Evolutionary conservation across 2,888 invertebrate species (phyloP).

Genomic region (Anarsia innoxiella): DNA sequence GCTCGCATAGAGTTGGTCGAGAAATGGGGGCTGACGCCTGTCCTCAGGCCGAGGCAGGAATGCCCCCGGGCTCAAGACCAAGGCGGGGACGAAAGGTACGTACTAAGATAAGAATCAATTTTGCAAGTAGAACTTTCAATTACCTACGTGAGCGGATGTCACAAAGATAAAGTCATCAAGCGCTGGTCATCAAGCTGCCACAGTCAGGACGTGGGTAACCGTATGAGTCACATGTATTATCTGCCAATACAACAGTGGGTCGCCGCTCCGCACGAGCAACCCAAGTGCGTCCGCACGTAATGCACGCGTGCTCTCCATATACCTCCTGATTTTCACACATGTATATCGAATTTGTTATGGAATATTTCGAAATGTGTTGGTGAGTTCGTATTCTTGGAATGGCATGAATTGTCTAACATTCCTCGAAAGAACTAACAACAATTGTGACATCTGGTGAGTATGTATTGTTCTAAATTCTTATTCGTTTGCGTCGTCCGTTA

Average conservation of each 20-base stretch:
- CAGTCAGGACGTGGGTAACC: slow-evolving; percentile 44
- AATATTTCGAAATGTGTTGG: slow-evolving; percentile 67
- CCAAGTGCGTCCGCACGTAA: slow-evolving; percentile 28
- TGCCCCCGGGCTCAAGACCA: slow-evolving; percentile 87
- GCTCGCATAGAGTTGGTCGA: slow-evolving; percentile 98
- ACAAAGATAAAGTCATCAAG: slow-evolving; percentile 15
- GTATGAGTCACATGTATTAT: slow-evolving; percentile 36
- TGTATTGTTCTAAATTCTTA: neutral
- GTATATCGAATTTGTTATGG: slow-evolving; percentile 40
- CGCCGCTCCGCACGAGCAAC: slow-evolving; percentile 20
- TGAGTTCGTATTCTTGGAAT: slow-evolving; percentile 51
- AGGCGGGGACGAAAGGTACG: slow-evolving; percentile 82
- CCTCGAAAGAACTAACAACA: slow-evolving; percentile 2
- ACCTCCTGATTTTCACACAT: slow-evolving; percentile 21
- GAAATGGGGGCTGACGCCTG: slow-evolving; percentile 99
- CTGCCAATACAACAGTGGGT: slow-evolving; percentile 21
- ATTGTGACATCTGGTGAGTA: neutral
- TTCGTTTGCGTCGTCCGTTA: too few relatives aligned
- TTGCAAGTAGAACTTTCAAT: neutral
- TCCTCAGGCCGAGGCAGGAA: slow-evolving; percentile 97
- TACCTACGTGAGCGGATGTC: neutral
- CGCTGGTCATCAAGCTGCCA: slow-evolving; percentile 39
- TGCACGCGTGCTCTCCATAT: slow-evolving; percentile 26
- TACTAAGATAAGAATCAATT: slow-evolving; percentile 25
- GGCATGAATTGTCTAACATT: slow-evolving; percentile 10